Evolutionary conservation across 2,113 vertebrate genomes (phyloP), one percentile per base, ranked within the genome.

Genomic region (Sceloporus undulatus): DNA sequence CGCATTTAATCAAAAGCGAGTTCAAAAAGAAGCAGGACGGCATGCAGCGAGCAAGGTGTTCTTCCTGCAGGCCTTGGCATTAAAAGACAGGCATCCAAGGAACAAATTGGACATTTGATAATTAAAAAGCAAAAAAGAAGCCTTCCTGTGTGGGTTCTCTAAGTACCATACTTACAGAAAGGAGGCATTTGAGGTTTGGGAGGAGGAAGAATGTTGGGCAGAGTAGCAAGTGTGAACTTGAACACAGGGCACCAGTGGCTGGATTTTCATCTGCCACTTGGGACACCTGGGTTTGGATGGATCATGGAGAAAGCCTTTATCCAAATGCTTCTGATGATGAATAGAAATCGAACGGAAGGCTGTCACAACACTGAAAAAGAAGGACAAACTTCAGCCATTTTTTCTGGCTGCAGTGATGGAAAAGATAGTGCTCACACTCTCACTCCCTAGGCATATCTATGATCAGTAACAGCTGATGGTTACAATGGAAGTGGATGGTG

Each of bases 1-100:
- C 48, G 86, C 91, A 65, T 89, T 93, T 89, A 94, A 86, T 70
- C 87, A 93, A 89, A 93, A 86, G n/a, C 52, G 83, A 85, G 89
- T 87, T 93, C 88, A 93, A 92, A 81, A 94, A 89, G 91, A 56
- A 90, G 70, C 83, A 84, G 42, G 65, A 73, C 0, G 0, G 85
- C 83, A 66, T n/a, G 86, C 27, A 83, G 42, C 54, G 48, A 0
- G 14, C 48, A 10, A 11, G 73, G 85, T 89, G 73, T 87, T 91
- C 59, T 90, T 91, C 78, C 85, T 78, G 80, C 62, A 82, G 87
- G 73, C 87, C 52, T 70, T 77, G 85, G 91, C 87, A 85, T 79
- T 87, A 48, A 79, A 85, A 85, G 75, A 86, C 89, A 91, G 3
- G 38, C 52, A 77, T 34, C 90, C 89, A 85, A 88, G 87, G 86